Percentiles rank a stretch among this genome's conserved stretches.
Evolutionary conservation across 2,888 invertebrate species (phyloP).

Genomic region (Brachycybe producta): DNA sequence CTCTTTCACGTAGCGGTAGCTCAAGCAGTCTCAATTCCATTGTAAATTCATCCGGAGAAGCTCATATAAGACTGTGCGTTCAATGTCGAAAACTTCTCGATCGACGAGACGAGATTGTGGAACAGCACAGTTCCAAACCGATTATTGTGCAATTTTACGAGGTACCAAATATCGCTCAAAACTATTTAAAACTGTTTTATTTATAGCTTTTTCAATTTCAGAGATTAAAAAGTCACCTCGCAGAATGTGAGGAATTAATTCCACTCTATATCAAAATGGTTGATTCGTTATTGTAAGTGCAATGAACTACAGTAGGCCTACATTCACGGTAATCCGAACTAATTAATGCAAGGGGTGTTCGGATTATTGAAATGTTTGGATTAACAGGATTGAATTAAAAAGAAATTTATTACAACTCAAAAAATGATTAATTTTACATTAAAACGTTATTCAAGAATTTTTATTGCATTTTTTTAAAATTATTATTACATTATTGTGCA

Average conservation of each 20-base stretch:
- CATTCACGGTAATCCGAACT: slow-evolving; percentile 4
- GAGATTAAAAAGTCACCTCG: slow-evolving; percentile 60
- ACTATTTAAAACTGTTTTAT: background rate
- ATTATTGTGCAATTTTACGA: slow-evolving; percentile 68
- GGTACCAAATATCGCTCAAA: slow-evolving; percentile 24
- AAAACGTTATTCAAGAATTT: slow-evolving; percentile 20
- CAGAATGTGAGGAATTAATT: slow-evolving; percentile 48
- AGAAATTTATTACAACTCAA: no score
- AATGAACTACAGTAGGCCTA: no score
- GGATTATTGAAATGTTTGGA: background rate
- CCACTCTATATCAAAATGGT: slow-evolving; percentile 48
- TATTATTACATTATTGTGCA: no score
- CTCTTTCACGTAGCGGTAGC: slow-evolving; percentile 33
- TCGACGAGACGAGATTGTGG: slow-evolving; percentile 60
- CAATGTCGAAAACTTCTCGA: slow-evolving; percentile 47
- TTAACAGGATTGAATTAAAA: no score
- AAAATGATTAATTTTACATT: background rate
- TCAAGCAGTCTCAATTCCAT: slow-evolving; percentile 41
- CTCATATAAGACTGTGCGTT: slow-evolving; percentile 45
- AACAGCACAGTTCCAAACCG: slow-evolving; percentile 65
- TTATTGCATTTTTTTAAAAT: slow-evolving; percentile 7
- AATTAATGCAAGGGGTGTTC: no score
- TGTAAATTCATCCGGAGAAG: slow-evolving; percentile 31
- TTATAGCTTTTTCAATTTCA: slow-evolving; percentile 15
- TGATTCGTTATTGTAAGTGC: slow-evolving; percentile 43